Evolutionary conservation across 2,797 vertebrate species (phyloP).

Genomic region (Diglossa cyanea): DNA sequence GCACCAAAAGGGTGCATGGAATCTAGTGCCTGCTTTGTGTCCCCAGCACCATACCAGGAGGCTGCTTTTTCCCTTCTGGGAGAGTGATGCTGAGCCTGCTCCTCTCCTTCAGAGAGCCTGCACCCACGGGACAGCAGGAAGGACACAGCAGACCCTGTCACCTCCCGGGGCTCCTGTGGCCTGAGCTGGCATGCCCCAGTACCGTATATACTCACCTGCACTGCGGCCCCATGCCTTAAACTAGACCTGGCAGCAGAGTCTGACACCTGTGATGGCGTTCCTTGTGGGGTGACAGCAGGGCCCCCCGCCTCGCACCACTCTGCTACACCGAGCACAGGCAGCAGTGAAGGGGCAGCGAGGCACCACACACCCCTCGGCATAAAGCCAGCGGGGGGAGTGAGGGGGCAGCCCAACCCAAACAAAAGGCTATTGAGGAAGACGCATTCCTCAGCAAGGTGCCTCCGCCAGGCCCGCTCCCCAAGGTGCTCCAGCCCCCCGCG

Average conservation of each 20-base stretch:
- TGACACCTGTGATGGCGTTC: neutral
- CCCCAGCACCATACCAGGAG: neutral
- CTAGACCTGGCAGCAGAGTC: neutral
- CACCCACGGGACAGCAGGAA: neutral
- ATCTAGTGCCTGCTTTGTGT: neutral
- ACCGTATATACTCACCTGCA: neutral
- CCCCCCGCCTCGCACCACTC: accelerated
- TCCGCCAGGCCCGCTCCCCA: constrained; percentile 52
- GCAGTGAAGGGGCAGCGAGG: neutral
- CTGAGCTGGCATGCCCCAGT: neutral
- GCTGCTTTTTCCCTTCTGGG: neutral
- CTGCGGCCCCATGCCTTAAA: neutral
- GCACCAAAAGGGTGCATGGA: neutral
- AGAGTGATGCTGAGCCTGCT: neutral
- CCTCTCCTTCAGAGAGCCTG: neutral
- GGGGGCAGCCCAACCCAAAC: constrained; percentile 7
- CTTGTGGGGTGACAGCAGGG: neutral
- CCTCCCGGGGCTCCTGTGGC: neutral
- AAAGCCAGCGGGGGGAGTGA: neutral
- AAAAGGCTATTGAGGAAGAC: constrained; percentile 58
- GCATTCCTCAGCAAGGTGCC: constrained; percentile 65
- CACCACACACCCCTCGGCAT: neutral
- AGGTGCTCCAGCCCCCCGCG: constrained; percentile 33
- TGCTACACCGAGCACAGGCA: neutral
- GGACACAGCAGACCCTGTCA: neutral